Evolutionary conservation across 2,797 vertebrate genomes (phyloP), one percentile per base, ranked within the genome.

Genomic region (Nannoperca obscura): DNA sequence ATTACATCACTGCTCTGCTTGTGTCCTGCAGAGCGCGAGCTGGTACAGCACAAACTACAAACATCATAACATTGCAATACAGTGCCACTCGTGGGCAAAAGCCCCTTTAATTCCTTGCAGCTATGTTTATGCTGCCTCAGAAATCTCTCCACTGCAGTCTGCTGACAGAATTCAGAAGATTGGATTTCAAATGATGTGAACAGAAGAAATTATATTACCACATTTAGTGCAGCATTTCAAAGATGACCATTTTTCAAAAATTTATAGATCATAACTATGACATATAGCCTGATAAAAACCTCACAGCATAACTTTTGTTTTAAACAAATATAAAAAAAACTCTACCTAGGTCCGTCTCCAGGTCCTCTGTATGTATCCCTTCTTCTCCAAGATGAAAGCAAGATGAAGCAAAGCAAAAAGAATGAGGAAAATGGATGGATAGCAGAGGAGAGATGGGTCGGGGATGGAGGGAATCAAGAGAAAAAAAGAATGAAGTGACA

Each of bases 361-460:
- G 96, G 86, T 99, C 98, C 86, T 99, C 98, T 22, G 98, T 97
- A 92, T 98, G 98, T 93, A 99, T 96, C 94, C 97, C 98, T 96
- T 99, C 98, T 99, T 99, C 98, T 99, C 97, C 97, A 98, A 95
- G 92, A 93, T 91, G 95, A 95, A 96, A 96, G 96, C 94, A 96
- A 91, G 67, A 94, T 94, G 93, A 82, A 91, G 89, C 68, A 88
- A 62, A 88, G 66, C 74, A 74, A 78, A 80, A 40, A 80, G 76
- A 82, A 88, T 76, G 70, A 86, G 83, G 80, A 86, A 85, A 76
- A 94, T 87, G 92, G 80, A 95, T 93, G 95, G 95, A 95, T 91
- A 88, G 95, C 86, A 95, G 88, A 93, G 88, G 92, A 95, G 71
- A 62, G 66, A 57, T 87, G 92, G 91, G 62, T 44, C 1, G 19